Conservation (phyloP, 2,888 invertebrate genomes). For the Phania funesta region DNA sequence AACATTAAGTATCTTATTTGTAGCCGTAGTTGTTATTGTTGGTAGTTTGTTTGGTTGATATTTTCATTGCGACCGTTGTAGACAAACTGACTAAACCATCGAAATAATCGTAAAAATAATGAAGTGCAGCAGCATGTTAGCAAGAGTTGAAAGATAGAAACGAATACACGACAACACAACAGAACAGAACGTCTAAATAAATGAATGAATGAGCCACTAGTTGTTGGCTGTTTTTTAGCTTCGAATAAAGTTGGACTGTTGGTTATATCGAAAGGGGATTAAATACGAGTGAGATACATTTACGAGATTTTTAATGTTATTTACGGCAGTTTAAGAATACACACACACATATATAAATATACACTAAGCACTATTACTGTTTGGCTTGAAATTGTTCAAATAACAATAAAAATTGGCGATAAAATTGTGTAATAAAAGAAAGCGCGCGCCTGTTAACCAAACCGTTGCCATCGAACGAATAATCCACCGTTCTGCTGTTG, state of each 20-base stretch:
- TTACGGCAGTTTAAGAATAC: constrained; percentile 14
- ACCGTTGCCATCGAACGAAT: constrained; percentile 81
- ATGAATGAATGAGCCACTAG: constrained; percentile 64
- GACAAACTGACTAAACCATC: constrained; percentile 66
- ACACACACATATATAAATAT: constrained; percentile 28
- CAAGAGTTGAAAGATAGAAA: constrained; percentile 42
- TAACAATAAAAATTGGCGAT: constrained; percentile 78
- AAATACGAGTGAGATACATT: constrained; percentile 49
- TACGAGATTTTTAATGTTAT: constrained; percentile 55
- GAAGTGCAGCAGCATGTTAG: constrained; percentile 61
- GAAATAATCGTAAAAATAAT: constrained; percentile 65
- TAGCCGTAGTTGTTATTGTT: constrained; percentile 31
- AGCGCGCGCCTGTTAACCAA: constrained; percentile 81
- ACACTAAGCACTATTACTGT: constrained; percentile 53
- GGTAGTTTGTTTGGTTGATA: constrained; percentile 56
- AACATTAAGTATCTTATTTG: constrained; percentile 29
- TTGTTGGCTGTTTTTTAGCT: constrained; percentile 55
- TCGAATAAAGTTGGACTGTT: constrained; percentile 23
- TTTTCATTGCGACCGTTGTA: constrained; percentile 65
- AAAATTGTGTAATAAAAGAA: constrained; percentile 80
- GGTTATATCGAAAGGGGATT: constrained; percentile 32
- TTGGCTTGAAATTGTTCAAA: constrained; percentile 69
- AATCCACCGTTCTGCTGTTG: constrained; percentile 80
- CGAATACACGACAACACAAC: constrained; percentile 34
- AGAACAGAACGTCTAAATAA: constrained; percentile 43